Evolutionary conservation across 1,140 invertebrate genomes (phyloP), one percentile per base, ranked within the genome.

Genomic region (Acromyrmex charruanus): DNA sequence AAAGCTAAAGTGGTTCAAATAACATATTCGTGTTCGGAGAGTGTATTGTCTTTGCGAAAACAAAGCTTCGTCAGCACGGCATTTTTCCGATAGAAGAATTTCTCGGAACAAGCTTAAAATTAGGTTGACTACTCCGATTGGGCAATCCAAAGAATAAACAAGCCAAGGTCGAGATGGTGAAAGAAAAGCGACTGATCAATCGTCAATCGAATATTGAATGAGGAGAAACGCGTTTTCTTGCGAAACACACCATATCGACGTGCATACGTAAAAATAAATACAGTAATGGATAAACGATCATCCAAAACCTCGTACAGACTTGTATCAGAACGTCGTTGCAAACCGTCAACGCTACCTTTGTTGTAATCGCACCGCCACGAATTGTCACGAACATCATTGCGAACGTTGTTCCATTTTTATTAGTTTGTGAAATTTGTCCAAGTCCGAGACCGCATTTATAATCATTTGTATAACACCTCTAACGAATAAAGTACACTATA

Each of bases 91-190:
- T 68, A 71, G 16, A 58, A 10, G 69, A 81, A 55, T 71, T 39
- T 35, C 55, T 75, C 28, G 3, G n/a, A 58, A 16, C 39, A 18
- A 84, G 25, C 14, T 84, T 84, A 84, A 84, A 84, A 84, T 75
- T 61, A 84, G 14, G 39, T 74, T 61, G 39, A 75, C 55, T 61
- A 9, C 31, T 53, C 74, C 55, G 39, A 65, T 74, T 21, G 55
- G 7, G 9, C 25, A 84, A 75, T 75, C 28, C 28, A n/a, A 59
- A 31, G 69, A 74, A 75, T 49, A 84, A 84, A 74, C 69, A 84
- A 84, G 39, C 25, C 59, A 81, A 81, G 21, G 28, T 16, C 31
- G 25, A 51, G 39, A 18, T 31, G 3, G 25, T 6, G 14, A 16
- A 35, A 31, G 53, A 49, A 63, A 77, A n/a, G 14, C 1, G 25